Percentiles rank a stretch among this genome's conserved stretches.
phyloP scores from a whole-genome alignment of 1,140 invertebrate genomes.

The Megalonaias nervosa region DNA sequence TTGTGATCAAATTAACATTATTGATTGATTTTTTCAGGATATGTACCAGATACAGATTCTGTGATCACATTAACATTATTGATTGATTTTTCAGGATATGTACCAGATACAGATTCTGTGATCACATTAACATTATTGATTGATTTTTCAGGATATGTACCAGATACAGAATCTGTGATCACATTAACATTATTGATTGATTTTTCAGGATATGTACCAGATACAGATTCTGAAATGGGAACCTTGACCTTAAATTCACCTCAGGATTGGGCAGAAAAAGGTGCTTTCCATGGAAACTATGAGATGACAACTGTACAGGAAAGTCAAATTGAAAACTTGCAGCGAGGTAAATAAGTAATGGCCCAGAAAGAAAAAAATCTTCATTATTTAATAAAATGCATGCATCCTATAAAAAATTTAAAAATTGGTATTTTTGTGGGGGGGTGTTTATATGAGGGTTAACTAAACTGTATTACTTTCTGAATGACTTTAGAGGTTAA shows the following conservation, averaged over 20 bases:
- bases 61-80: neutral
- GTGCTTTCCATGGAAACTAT: slow-evolving; percentile 19
- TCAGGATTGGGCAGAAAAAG: slow-evolving; percentile 50
- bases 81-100: slow-evolving; percentile 48
- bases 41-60: slow-evolving; percentile 52
- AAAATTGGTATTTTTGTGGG: no score
- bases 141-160: slow-evolving; percentile 50
- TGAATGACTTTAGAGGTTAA: no score
- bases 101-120: slow-evolving; percentile 46
- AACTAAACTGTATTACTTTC: no score
- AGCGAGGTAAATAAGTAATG: no score
- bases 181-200: neutral
- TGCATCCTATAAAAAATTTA: no score
- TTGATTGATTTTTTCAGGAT: slow-evolving; percentile 42
- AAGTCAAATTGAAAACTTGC: no score
- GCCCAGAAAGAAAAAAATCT: no score
- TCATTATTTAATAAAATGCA: no score
- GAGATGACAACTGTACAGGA: no score
- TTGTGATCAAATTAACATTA: neutral
- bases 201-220: slow-evolving; percentile 54
- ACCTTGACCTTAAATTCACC: slow-evolving; percentile 62
- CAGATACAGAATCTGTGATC: slow-evolving; percentile 43
- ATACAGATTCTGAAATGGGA: slow-evolving; percentile 58
- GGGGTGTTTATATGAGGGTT: no score
- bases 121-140: slow-evolving; percentile 1